These are phyloP conservation scores for Aix galericulata DNA, from an alignment of 2,113 vertebrate species.

Conservation along the genomic window DNA sequence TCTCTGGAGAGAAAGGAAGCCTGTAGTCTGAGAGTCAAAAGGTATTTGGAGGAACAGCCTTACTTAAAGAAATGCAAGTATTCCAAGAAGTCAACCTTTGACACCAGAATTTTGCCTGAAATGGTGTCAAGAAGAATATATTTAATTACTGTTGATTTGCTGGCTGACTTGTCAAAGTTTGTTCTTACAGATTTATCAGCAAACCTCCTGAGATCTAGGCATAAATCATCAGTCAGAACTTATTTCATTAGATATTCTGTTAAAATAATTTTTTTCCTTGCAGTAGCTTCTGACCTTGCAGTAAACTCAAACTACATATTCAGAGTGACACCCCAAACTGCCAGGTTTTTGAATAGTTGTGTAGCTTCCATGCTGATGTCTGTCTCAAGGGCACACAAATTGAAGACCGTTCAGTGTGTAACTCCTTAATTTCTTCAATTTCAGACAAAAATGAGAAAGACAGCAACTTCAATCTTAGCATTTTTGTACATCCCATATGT, in stretches of 20 bases:
- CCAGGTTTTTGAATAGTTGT: not conserved
- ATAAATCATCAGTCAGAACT: conserved; percentile 39
- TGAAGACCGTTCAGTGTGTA: not conserved
- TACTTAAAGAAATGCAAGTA: not conserved
- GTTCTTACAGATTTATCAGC: not conserved
- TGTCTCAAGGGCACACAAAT: not conserved
- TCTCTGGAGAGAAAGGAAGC: not conserved
- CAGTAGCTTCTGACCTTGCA: conserved; percentile 44
- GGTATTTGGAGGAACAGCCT: not conserved
- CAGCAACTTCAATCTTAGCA: not conserved
- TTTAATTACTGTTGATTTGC: not conserved
- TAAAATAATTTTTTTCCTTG: conserved; percentile 21
- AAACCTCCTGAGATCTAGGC: not conserved
- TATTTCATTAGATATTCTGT: conserved; percentile 47
- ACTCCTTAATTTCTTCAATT: not conserved
- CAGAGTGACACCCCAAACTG: conserved; percentile 17
- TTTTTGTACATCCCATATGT: not conserved
- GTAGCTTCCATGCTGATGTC: not conserved
- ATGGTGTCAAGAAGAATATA: conserved; percentile 6
- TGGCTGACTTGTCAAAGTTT: conserved; percentile 35
- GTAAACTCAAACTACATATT: conserved; percentile 33
- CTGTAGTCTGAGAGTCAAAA: not conserved
- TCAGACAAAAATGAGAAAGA: not conserved
- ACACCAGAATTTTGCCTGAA: not conserved
- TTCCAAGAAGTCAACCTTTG: not conserved